Evolutionary conservation across 2,797 vertebrate genomes (phyloP), one percentile per base, ranked within the genome.

Genomic region (Hypotaenidia okinawae): DNA sequence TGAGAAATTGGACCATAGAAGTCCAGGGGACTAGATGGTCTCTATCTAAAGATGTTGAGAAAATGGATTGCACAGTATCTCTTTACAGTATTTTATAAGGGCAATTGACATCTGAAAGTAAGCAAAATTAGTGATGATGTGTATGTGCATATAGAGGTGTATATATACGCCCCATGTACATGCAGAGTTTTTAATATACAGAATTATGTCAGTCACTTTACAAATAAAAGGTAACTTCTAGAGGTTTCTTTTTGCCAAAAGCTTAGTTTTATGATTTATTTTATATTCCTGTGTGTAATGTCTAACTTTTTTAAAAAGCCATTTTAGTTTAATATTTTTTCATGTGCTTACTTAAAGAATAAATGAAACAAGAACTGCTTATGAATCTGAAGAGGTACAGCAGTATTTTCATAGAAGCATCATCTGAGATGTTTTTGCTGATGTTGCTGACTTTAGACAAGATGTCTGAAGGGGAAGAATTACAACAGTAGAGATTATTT

Each of bases 341-440:
- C 10, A 43, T 52, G 30, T 0, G 1, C n/a, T 89, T 58, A 19
- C 5, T n/a, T 85, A 55, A 8, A 10, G 54, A 87, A 49, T 90
- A 87, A 77, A 78, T 66, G 63, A 79, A 78, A 4, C 16, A 45
- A 52, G 45, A 78, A 54, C 19, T 43, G 11, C 54, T 51, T 49
- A n/a, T 51, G 32, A 45, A 66, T 74, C 33, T 69, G 28, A n/a
- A 79, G 33, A 28, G 22, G 16, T 80, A 84, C 35, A 52, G 81
- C 80, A 81, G n/a, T 92, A 27, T 84, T 84, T 94, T 94, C 52
- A 54, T 69, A 39, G 64, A 55, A 70, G 45, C 62, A 73, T 86
- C 68, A 83, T 93, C 86, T 73, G 89, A 95, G 93, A 73, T 84
- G 58, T 57, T 89, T 77, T 75, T 94, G 63, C 77, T 89, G 86